Percentiles rank a stretch among this genome's conserved stretches.
phyloP scores from a whole-genome alignment of 2,888 invertebrate genomes.

The Caenorhabditis sp. region DNA sequence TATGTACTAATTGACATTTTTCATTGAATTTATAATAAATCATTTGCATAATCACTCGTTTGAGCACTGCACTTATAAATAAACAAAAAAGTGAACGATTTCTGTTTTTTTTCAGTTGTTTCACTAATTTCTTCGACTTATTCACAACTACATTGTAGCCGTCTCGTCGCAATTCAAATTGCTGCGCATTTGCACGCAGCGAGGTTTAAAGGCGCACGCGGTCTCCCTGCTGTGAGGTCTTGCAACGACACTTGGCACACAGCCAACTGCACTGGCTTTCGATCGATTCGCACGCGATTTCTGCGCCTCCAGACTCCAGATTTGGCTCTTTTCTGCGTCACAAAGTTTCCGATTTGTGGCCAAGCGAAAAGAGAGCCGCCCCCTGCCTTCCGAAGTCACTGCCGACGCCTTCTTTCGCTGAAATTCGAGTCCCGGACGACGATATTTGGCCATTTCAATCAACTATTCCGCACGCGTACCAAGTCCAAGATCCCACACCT shows the following conservation, averaged over 20 bases:
- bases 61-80: too few relatives aligned
- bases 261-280: constrained; percentile 8
- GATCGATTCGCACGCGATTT: constrained; percentile 31
- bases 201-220: constrained; percentile 31
- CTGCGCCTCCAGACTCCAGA: constrained; percentile 4
- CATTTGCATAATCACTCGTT: too few relatives aligned
- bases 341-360: constrained; percentile 38
- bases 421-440: constrained; percentile 43
- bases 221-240: constrained; percentile 17
- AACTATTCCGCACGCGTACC: constrained; percentile 50
- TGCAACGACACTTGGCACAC: constrained; percentile 40
- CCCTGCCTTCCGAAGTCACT: constrained; percentile 24
- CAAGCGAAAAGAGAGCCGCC: constrained; percentile 13
- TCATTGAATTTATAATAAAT: not conserved
- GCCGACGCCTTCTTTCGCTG: constrained; percentile 33
- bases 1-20: constrained; percentile 14
- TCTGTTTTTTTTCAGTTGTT: not conserved
- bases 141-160: too few relatives aligned
- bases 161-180: constrained; percentile 6
- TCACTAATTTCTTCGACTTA: not conserved
- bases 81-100: too few relatives aligned
- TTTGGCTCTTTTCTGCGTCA: constrained; percentile 35
- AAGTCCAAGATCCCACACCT: constrained; percentile 2
- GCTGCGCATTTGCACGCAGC: not conserved
- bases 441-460: constrained; percentile 44